Evolutionary conservation across 1,140 invertebrate genomes (phyloP).

Genomic region (Zaprionus taronus): DNA sequence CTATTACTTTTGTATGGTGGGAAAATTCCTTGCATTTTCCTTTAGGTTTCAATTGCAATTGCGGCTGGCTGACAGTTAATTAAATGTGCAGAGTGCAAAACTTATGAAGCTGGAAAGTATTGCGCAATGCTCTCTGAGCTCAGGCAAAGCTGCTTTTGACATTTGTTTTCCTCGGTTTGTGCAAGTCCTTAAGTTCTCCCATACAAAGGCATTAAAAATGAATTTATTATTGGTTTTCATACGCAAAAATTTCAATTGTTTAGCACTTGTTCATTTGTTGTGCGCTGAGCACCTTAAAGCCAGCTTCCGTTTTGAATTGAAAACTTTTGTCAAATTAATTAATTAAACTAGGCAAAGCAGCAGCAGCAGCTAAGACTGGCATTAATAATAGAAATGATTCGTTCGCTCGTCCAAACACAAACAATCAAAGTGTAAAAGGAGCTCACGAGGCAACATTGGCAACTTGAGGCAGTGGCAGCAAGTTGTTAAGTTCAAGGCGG

Average conservation of each 20-base stretch:
- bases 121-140: neutral
- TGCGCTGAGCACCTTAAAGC: constrained; percentile 21
- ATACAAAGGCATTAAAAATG: constrained; percentile 35
- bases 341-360: constrained; percentile 71
- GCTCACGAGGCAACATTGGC: constrained; percentile 47
- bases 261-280: constrained; percentile 11
- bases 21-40: constrained; percentile 1
- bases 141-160: constrained; percentile 17
- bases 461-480: constrained; percentile 39
- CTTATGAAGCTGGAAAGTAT: neutral
- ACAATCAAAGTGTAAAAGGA: constrained; percentile 61
- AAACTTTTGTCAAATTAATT: constrained; percentile 82
- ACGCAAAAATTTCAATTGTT: constrained; percentile 15
- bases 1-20: neutral
- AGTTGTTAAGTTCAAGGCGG: constrained; percentile 71
- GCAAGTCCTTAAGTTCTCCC: constrained; percentile 18
- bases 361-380: constrained; percentile 34
- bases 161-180: constrained; percentile 17
- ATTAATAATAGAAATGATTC: constrained; percentile 79
- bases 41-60: neutral
- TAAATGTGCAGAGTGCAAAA: neutral
- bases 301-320: constrained; percentile 53
- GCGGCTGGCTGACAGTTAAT: constrained; percentile 1
- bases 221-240: constrained; percentile 38
- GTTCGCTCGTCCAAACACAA: constrained; percentile 51